Conservation (phyloP, 2,888 invertebrate genomes). For the Habrosyne pyritoides region DNA sequence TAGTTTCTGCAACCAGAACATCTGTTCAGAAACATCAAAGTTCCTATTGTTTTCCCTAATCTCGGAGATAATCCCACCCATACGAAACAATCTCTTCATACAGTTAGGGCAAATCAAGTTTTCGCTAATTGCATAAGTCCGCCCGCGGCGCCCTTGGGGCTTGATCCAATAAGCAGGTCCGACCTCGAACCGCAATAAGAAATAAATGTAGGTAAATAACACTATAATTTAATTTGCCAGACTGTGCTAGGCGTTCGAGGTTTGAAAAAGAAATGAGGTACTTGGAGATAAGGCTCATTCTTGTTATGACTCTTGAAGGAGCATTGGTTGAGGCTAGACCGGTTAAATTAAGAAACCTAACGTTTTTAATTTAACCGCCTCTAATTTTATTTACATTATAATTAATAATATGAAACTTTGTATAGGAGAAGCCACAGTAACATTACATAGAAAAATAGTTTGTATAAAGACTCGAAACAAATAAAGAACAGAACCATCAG, state of each 20-base stretch:
- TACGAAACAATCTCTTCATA: constrained; percentile 29
- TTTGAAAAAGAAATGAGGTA: neutral
- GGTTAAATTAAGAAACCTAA: too few relatives aligned
- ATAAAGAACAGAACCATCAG: neutral
- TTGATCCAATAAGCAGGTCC: constrained; percentile 19
- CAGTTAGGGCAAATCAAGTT: constrained; percentile 39
- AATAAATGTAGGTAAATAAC: constrained; percentile 31
- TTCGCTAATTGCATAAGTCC: constrained; percentile 39
- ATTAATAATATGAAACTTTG: too few relatives aligned
- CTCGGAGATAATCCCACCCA: constrained; percentile 12
- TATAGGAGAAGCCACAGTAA: too few relatives aligned
- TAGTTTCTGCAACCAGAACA: neutral
- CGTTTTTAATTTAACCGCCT: too few relatives aligned
- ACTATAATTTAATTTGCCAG: constrained; percentile 24
- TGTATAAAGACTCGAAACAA: neutral
- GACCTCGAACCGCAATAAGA: constrained; percentile 20
- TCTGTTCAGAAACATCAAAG: neutral
- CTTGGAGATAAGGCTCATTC: neutral
- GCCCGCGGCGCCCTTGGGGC: constrained; percentile 16
- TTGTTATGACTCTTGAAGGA: neutral
- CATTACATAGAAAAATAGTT: too few relatives aligned
- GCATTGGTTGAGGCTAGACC: neutral
- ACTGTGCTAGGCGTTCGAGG: neutral
- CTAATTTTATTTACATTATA: too few relatives aligned
- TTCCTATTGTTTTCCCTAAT: neutral